These are phyloP conservation scores for Epirrita christyi DNA, from an alignment of 2,888 invertebrate genomes.

Conservation along the genomic window DNA sequence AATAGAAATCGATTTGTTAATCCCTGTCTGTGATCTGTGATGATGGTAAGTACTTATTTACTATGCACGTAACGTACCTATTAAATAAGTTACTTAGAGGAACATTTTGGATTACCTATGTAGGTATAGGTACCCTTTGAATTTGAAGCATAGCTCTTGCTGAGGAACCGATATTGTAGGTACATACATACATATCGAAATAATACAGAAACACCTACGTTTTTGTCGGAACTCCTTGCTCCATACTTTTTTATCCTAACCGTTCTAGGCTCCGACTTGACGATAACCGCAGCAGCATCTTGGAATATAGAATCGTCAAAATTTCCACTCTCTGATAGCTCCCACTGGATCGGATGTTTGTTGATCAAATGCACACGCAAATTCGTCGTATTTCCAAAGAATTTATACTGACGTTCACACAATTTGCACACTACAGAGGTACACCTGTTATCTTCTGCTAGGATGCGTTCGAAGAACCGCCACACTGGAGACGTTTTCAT, in stretches of 20 bases:
- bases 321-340: conserved; percentile 66
- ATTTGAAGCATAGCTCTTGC: conserved; percentile 64
- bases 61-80: too few relatives aligned
- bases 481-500: conserved; percentile 62
- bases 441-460: conserved; percentile 63
- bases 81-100: too few relatives aligned
- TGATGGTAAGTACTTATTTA: too few relatives aligned
- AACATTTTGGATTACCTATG: conserved; percentile 43
- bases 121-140: conserved; percentile 74
- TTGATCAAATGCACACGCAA: conserved; percentile 70
- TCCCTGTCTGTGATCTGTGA: too few relatives aligned
- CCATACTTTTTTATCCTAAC: conserved; percentile 60
- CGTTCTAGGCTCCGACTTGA: conserved; percentile 38
- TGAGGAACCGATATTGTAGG: conserved; percentile 51
- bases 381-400: conserved; percentile 79
- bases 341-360: conserved; percentile 80
- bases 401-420: conserved; percentile 77
- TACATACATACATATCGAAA: too few relatives aligned
- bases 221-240: conserved; percentile 60
- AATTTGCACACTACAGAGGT: conserved; percentile 77
- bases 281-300: conserved; percentile 34
- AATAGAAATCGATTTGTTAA: too few relatives aligned
- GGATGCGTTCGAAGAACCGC: conserved; percentile 75
- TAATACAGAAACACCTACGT: conserved; percentile 75
- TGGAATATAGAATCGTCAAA: conserved; percentile 60